Base-by-base conservation (phyloP, 2,113 vertebrate species). In the Tichodroma muraria region DNA sequence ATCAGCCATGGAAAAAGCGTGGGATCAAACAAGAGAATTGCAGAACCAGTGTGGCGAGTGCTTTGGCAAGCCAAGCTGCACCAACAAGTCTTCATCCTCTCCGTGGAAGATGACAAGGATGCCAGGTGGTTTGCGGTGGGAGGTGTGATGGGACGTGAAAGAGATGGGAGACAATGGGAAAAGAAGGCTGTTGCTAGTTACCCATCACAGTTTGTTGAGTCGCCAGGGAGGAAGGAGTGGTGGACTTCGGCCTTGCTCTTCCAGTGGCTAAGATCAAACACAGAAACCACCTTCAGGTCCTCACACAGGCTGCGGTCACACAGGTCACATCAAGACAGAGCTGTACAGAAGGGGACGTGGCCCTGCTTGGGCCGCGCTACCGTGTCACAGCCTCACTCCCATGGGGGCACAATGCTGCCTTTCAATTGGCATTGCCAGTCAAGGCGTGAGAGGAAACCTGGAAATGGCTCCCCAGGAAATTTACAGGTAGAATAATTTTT, bases 261-360 rank as follows among this genome's bases (percentile, higher is more conserved):
- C 72, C 66, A 53, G 82, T 16, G 72, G 90, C 95, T 95, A 94
- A 71, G 93, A 80, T 72, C 80, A 95, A 95, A 95, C 57, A 94
- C 68, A 95, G 78, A 95, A 54, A 71, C 3, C 63, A 80, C 53
- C 70, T 93, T 95, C 80, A 95, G 90, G 31, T 71, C 88, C 77
- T 57, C 71, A 24, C 37, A 8, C 18, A 24, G 61, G 42, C 66
- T 65, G 47, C 2, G 25, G 28, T 33, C 6, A 1, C 66, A 9
- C 3, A 35, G 25, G 3, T 21, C 33, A 28, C 38, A 54, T n/a
- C 59, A 37, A 72, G 69, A 77, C 24, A 80, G 14, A 54, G 38
- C 19, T 64, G 38, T 5, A 25, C 49, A 37, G 31, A 80, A 30
- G 38, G 53, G 82, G 33, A 65, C 0, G 0, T 4, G 31, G 71